These are phyloP conservation scores for Phocoena phocoena DNA, from an alignment of 2,113 vertebrate species.

Conservation along the genomic window DNA sequence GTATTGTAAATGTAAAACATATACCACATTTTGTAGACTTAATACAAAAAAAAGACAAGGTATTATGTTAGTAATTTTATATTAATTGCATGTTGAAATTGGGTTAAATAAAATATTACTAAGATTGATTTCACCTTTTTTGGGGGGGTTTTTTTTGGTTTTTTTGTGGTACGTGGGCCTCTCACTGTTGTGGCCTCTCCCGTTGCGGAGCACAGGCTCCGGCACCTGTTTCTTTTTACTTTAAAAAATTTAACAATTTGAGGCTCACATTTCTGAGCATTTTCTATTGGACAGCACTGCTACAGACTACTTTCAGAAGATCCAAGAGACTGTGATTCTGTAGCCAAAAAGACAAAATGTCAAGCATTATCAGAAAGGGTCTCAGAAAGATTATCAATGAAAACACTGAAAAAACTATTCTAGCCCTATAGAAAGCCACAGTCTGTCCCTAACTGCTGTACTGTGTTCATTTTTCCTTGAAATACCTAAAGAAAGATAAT, in stretches of 20 bases:
- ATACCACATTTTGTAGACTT: background rate
- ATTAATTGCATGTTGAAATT: background rate
- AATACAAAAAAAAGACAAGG: background rate
- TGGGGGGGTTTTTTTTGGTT: too few species aligned
- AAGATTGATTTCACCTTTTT: background rate
- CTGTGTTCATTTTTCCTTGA: background rate
- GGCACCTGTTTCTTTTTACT: background rate
- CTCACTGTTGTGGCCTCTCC: too few species aligned
- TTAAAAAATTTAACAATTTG: background rate
- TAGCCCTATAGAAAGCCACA: background rate
- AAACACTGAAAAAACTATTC: background rate
- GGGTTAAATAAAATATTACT: constrained; percentile 8
- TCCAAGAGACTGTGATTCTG: background rate
- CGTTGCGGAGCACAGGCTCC: too few species aligned
- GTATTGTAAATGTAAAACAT: background rate
- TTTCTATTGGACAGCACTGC: background rate
- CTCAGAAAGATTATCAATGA: too few species aligned
- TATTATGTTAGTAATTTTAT: background rate
- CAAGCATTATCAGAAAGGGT: background rate
- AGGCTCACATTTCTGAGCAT: background rate
- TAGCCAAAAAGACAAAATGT: background rate
- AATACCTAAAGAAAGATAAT: constrained; percentile 8
- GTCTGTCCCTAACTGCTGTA: background rate
- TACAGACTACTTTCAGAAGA: background rate
- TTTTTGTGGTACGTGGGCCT: too few species aligned